A percentile compares a stretch with the other conserved stretches of the same genome.
These are phyloP conservation scores for Hycleus phaleratus DNA, from an alignment of 1,140 invertebrate genomes.

Conservation along the genomic window DNA sequence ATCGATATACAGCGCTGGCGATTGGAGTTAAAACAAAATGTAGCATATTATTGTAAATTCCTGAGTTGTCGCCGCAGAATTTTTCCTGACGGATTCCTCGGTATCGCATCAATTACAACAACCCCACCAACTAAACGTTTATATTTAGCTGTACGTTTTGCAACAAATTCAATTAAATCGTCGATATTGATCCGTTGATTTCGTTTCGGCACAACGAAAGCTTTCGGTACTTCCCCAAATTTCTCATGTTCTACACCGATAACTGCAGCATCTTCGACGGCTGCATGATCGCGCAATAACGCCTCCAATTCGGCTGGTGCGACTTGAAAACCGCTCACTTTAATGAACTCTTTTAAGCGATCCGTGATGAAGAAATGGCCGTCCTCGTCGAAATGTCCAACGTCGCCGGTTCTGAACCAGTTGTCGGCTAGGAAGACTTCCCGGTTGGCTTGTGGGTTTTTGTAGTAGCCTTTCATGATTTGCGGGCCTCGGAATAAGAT, in stretches of 20 bases:
- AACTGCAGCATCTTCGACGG: conserved; percentile 37
- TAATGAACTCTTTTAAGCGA: conserved; percentile 74
- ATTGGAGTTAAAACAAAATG: too few species aligned
- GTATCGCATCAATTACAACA: conserved; percentile 48
- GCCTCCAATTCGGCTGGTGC: conserved; percentile 11
- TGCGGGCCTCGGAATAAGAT: conserved; percentile 57
- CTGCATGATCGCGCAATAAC: conserved; percentile 6
- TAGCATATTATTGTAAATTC: too few species aligned
- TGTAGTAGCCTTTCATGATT: conserved; percentile 65
- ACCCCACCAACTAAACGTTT: conserved; percentile 48
- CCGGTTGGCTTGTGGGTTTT: conserved; percentile 58
- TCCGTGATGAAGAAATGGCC: conserved; percentile 62
- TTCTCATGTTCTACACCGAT: conserved; percentile 66
- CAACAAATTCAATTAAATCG: conserved; percentile 38
- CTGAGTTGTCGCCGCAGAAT: conserved; percentile 45
- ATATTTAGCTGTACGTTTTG: conserved; percentile 39
- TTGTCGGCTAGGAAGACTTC: conserved; percentile 54
- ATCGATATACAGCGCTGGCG: too few species aligned
- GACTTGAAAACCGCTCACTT: conserved; percentile 43
- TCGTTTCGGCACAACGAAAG: conserved; percentile 52
- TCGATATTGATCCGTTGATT: conserved; percentile 28
- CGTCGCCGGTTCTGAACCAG: conserved; percentile 70
- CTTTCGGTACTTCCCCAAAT: conserved; percentile 68
- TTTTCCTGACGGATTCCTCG: conserved; percentile 60
- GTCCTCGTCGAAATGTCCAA: conserved; percentile 58